phyloP scores from a whole-genome alignment of 2,888 invertebrate species.

The Brenthis ino region DNA sequence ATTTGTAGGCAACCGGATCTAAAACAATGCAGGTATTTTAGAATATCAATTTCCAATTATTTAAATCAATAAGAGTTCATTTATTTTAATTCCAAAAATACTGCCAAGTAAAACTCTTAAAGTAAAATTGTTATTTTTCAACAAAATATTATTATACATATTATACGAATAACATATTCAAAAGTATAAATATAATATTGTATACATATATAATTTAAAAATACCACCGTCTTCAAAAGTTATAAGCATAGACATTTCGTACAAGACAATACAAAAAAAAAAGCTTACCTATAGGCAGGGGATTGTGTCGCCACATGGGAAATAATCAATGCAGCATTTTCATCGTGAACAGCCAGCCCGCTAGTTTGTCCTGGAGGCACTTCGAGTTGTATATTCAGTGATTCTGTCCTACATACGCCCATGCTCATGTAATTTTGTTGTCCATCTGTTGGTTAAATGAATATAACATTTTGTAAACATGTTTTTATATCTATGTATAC shows the following conservation, averaged over 20 bases:
- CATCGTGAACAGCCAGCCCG: slow-evolving; percentile 71
- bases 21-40: not conserved
- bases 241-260: too few species aligned
- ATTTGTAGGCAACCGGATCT: slow-evolving; percentile 89
- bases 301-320: slow-evolving; percentile 73
- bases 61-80: too few species aligned
- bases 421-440: slow-evolving; percentile 75
- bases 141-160: too few species aligned
- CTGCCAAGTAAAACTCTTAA: too few species aligned
- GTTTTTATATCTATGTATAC: not conserved
- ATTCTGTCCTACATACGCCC: slow-evolving; percentile 74
- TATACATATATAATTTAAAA: too few species aligned
- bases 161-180: too few species aligned
- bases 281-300: slow-evolving; percentile 68
- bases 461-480: slow-evolving; percentile 6
- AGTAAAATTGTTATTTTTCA: too few species aligned
- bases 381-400: slow-evolving; percentile 72
- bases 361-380: slow-evolving; percentile 74
- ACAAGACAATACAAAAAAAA: not conserved
- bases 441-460: slow-evolving; percentile 48
- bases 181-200: too few species aligned
- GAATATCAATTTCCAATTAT: too few species aligned
- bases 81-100: too few species aligned
- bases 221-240: too few species aligned
- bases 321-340: slow-evolving; percentile 64